These are phyloP conservation scores for Oryzias celebensis DNA, from an alignment of 2,113 vertebrate genomes.

Conservation along the genomic window DNA sequence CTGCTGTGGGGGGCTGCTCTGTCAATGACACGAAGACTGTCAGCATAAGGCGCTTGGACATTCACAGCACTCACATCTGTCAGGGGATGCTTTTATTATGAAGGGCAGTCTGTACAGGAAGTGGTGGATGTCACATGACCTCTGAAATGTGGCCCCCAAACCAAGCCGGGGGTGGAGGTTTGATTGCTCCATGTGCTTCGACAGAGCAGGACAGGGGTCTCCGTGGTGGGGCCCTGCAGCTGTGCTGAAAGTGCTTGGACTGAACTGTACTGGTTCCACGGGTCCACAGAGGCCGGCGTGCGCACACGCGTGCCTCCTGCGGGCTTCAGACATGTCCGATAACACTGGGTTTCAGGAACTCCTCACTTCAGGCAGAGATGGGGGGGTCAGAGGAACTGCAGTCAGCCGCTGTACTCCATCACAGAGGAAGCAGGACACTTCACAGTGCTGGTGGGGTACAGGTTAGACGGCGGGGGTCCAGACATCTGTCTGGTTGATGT, in stretches of 20 bases:
- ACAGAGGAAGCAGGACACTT: slow-evolving; percentile 63
- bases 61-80: slow-evolving; percentile 45
- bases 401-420: slow-evolving; percentile 63
- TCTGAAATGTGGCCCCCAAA: background rate
- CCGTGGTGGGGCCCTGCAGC: slow-evolving; percentile 5
- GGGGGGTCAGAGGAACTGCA: slow-evolving; percentile 9
- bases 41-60: slow-evolving; percentile 69
- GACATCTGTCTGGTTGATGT: slow-evolving; percentile 28
- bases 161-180: background rate
- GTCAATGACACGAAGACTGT: slow-evolving; percentile 30
- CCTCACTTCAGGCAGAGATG: slow-evolving; percentile 51
- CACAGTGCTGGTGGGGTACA: slow-evolving; percentile 26
- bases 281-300: slow-evolving; percentile 19
- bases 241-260: slow-evolving; percentile 70
- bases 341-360: slow-evolving; percentile 69
- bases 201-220: background rate
- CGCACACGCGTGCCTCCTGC: background rate
- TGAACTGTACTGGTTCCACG: slow-evolving; percentile 22
- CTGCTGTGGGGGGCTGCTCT: slow-evolving; percentile 16
- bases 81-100: slow-evolving; percentile 19
- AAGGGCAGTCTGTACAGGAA: slow-evolving; percentile 50
- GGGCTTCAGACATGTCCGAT: slow-evolving; percentile 37
- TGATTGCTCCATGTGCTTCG: background rate
- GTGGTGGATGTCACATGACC: slow-evolving; percentile 4
- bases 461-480: slow-evolving; percentile 3